Base-by-base conservation (phyloP, 2,888 invertebrate species). In the Halictus quadricinctus region DNA sequence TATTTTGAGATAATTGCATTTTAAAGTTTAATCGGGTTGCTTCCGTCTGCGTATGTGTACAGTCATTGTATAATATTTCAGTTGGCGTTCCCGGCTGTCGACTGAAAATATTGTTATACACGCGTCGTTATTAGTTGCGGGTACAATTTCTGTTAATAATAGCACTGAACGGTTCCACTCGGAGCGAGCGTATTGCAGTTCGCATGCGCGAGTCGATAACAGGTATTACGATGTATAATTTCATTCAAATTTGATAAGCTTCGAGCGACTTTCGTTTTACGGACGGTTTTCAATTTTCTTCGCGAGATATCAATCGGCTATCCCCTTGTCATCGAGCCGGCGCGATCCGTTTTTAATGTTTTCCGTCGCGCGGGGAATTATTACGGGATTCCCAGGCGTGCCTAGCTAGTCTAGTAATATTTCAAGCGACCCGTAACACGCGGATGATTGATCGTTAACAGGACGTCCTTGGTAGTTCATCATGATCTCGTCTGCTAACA, bases 1-100 rank as follows among this genome's bases (percentile, higher is more conserved):
- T 85, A 84, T 85, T 85, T 85, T 85, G 46, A 79, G 84, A 84
- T 85, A 85, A 85, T 85, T 85, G 80, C 84, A 84, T 85, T 85
- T 85, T 85, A 84, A 85, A 85, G 80, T 84, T 80, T 85, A 84
- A 85, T 85, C 80, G 54, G 15, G 80, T 74, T 29, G 43, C 76
- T n/a, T 15, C 54, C 60, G 36, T 36, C 64, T 43, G 72, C 73
- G 76, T 80, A 64, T 60, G 70, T 75, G 50, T 70, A 48, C 78
- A 58, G 76, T 43, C 58, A 76, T 41, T 64, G 66, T 54, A 21
- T 21, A 54, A 54, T 82, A 69, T 72, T 76, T 69, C 83, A 18
- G 36, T 2, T 4, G 43, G 12, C 66, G 73, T 76, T 41, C 69
- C n/a, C 60, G 25, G 15, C 21, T 12, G n/a, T 36, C 25, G 58